Base-by-base conservation (phyloP, 1,140 invertebrate genomes). In the Lysiphlebus fabarum region DNA sequence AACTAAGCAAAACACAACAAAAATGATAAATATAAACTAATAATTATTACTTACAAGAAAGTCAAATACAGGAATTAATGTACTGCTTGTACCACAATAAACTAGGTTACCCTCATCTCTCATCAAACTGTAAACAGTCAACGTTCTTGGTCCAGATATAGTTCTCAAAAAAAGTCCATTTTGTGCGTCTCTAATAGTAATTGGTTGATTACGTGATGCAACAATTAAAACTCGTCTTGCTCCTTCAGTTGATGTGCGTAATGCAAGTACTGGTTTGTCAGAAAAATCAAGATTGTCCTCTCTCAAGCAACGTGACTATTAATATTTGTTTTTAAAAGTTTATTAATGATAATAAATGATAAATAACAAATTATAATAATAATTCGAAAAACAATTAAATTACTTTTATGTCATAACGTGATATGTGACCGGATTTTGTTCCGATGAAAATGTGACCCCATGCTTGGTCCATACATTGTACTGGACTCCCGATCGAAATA, bases 241-340 rank as follows among this genome's bases (percentile, higher is more conserved):
- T 3, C 86, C 86, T 68, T 88, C 86, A 56, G 84, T 86, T 54
- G 86, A 83, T 0, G 87, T 85, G 62, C 85, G 82, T 10, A 89
- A 69, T 0, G 85, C 85, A 43, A 88, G 72, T 8, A 89, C 84
- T 1, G 85, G 82, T 58, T 83, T 82, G 4, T 85, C 83, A 0
- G 83, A 83, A 65, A 83, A 83, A 53, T 82, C 82, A 14, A 83
- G 79, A 10, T 79, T 80, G 48, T 79, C 81, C 41, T 82, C 81
- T 70, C 83, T 82, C 1, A 85, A 64, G 64, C 75, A 70, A 45
- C 81, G 79, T 60, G 78, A 79, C 84, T 85, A 70, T 17, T n/a
- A n/a, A n/a, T n/a, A n/a, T n/a, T n/a, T n/a, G n/a, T n/a, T n/a
- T 6, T 37, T 47, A 40, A 34, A 40, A n/a, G 7, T 43, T 50